Evolutionary conservation across 2,888 invertebrate species (phyloP).

Genomic region (Myopa testacea): DNA sequence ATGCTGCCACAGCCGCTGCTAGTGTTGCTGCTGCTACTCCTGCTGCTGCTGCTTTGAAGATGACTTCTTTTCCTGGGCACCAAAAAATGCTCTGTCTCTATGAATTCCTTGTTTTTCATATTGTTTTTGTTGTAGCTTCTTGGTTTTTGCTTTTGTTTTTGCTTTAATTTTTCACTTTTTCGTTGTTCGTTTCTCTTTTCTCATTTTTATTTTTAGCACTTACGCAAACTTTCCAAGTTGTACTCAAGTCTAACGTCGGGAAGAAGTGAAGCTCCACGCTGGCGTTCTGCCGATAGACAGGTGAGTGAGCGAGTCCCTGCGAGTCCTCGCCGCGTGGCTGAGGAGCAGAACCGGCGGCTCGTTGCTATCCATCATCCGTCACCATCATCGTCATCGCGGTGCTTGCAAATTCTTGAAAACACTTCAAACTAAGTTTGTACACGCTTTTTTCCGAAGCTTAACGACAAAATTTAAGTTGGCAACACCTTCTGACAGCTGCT

Average conservation of each 20-base stretch:
- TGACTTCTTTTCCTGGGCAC: conserved; percentile 4
- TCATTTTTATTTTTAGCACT: conserved; percentile 7
- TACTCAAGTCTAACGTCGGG: neutral
- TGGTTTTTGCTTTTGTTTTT: neutral
- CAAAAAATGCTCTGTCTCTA: neutral
- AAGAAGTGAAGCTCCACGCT: neutral
- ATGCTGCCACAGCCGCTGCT: neutral
- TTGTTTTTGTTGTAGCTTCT: conserved; percentile 4
- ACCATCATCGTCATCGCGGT: conserved; percentile 5
- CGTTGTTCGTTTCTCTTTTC: neutral
- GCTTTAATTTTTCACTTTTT: neutral
- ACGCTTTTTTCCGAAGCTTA: conserved; percentile 2
- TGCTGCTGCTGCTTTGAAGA: neutral
- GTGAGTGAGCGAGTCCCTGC: neutral
- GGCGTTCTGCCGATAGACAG: neutral
- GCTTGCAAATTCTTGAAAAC: conserved; percentile 18
- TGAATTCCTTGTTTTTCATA: neutral
- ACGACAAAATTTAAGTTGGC: neutral
- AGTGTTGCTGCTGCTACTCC: neutral
- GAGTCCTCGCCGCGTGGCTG: too few relatives aligned
- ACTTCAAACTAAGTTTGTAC: conserved; percentile 24
- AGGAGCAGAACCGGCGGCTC: neutral
- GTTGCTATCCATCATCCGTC: conserved; percentile 12
- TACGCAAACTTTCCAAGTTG: conserved; percentile 11
- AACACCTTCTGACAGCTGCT: neutral